Conservation (phyloP, 2,797 vertebrate species). For the Acanthurus lineatus region DNA sequence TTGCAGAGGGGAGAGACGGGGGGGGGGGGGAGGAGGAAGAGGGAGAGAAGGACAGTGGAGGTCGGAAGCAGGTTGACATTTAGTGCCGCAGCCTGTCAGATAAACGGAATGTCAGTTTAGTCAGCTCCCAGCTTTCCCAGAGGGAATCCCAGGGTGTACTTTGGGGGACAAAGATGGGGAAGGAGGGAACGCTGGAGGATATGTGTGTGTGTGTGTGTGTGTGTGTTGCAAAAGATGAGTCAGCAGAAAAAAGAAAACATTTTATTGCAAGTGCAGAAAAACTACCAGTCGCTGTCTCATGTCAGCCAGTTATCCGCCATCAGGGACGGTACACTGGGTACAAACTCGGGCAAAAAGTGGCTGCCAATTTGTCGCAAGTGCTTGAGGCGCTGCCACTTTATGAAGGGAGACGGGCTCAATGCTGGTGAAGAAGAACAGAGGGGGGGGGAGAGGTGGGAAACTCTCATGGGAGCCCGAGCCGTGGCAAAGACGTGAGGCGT, state of each 20-base stretch:
- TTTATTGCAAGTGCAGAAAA: conserved; percentile 60
- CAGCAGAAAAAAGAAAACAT: conserved; percentile 61
- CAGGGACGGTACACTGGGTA: conserved; percentile 59
- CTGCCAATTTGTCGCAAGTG: conserved; percentile 72
- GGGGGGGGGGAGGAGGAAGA: background rate
- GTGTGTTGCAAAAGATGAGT: conserved; percentile 62
- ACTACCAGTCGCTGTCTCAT: conserved; percentile 22
- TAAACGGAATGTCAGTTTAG: conserved; percentile 62
- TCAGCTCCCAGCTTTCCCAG: conserved; percentile 55
- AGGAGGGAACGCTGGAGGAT: conserved; percentile 28
- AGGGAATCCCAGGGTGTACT: conserved; percentile 59
- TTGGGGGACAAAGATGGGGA: conserved; percentile 8
- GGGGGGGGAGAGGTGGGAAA: conserved; percentile 23
- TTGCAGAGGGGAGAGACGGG: conserved; percentile 7
- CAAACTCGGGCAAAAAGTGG: conserved; percentile 70
- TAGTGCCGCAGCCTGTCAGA: conserved; percentile 64
- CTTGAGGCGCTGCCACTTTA: conserved; percentile 70
- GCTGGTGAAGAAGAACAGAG: conserved; percentile 51
- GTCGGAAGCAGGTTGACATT: conserved; percentile 71
- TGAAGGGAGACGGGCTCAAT: conserved; percentile 51
- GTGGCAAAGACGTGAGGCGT: conserved; percentile 30
- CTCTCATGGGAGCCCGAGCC: conserved; percentile 40
- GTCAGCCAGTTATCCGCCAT: conserved; percentile 71
- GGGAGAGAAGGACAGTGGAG: conserved; percentile 52
- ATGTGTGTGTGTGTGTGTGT: conserved; percentile 13